Evolutionary conservation across 2,797 vertebrate species (phyloP), one percentile per base, ranked within the genome.

Genomic region (Argya squamiceps): DNA sequence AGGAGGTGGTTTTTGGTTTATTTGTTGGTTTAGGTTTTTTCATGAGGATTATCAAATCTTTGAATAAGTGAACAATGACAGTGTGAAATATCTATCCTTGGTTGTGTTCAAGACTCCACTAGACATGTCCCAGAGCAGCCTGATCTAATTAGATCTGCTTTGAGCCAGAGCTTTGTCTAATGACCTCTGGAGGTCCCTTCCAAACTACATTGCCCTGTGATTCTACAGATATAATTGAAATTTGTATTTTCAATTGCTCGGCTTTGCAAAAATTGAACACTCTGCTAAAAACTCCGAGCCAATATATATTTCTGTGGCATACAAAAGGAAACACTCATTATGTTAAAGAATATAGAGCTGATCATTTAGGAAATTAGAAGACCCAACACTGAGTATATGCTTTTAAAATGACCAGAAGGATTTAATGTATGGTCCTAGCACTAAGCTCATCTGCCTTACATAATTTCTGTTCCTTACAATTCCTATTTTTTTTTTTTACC

Each of bases 301-400:
- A 49, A 19, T 64, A 15, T 53, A 5, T 39, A 50, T 47, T 83
- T 82, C 13, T 90, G 27, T 50, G 37, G 5, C 39, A 30, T 50
- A 41, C 2, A 7, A 39, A 55, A 69, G 27, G 75, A 82, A 76
- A 44, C 5, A 36, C 2, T 50, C 4, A 22, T 21, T 74, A 6
- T 79, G 15, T 62, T 89, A 44, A 37, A 83, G 49, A 71, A 52
- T 6, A 17, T 30, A 11, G 3, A 60, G 24, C 4, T 11, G 6
- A 32, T 44, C 8, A 59, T 62, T 59, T 63, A 55, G 52, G 16
- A 89, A 93, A 44, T 6, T 37, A 41, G 36, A 88, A 36, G 21
- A 82, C 7, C 6, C 7, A 39, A 0, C 21, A 12, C 4, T 76
- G n/a, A 59, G 3, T 44, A 67, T 15, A 65, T 0, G 1, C 24